Base-by-base conservation (phyloP, 2,113 vertebrate genomes). In the Catharus minimus region DNA sequence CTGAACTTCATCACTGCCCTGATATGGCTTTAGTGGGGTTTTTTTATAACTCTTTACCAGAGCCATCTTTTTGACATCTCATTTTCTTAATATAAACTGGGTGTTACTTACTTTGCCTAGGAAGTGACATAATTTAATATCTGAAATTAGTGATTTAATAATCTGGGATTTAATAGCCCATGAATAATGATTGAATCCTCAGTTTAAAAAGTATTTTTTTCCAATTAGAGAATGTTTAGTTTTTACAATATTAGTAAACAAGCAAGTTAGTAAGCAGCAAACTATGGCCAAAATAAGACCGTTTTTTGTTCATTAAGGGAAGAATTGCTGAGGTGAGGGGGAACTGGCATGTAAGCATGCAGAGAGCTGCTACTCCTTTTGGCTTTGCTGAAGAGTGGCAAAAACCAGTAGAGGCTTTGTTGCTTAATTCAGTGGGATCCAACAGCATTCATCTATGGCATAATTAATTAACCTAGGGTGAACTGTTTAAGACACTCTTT, bases 1-100 rank as follows among this genome's bases (percentile, higher is more conserved):
- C 26, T 52, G 30, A 85, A 74, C 9, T 66, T 88, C 49, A 86
- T 30, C 52, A 38, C 44, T 13, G 20, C 11, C 18, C 6, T 52
- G 20, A 49, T 52, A 61, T 1, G 5, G 41, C 26, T 47, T 60
- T 74, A 64, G 2, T 15, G 5, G 0, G 0, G 22, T 43, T 65
- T 79, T 82, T 44, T 33, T 12, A 33, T 47, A 67, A 50, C 16
- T 50, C 44, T 52, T 83, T 53, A 22, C 44, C 57, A 81, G 17
- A 83, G 44, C 11, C n/a, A 83, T 6, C 21, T 67, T 94, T 87
- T 26, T 38, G 68, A 66, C 22, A 55, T 58, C 28, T 89, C 9
- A 52, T 74, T 90, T 78, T 78, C 66, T 66, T 72, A 68, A 72
- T 49, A 90, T 46, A 90, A 89, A 62, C 38, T 49, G 82, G 14